Evolutionary conservation across 2,888 invertebrate species (phyloP), one percentile per base, ranked within the genome.

Genomic region (Synergus japonicus): DNA sequence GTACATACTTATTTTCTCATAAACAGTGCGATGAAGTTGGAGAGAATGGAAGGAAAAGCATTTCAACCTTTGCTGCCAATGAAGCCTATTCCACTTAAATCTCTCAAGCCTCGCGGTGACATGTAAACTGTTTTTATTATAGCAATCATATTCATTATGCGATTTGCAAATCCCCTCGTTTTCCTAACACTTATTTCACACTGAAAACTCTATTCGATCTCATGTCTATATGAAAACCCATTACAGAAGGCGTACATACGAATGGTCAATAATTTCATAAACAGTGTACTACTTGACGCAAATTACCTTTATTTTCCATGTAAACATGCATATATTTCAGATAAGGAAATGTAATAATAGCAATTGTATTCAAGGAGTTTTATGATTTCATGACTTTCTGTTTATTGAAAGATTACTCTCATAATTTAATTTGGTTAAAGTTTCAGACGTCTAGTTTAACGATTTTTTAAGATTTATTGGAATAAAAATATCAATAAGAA

Each of bases 1-100:
- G 73, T 58, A 73, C 54, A 73, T 73, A 73, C 73, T 73, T 54
- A 73, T 73, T 73, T 73, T 73, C 73, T n/a, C 73, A 54, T 73
- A 54, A 73, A 73, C 54, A 73, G 54, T 73, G 54, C 54, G 8
- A 69, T 69, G 46, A 10, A 22, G 44, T 69, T 67, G 22, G 46
- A 46, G 67, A 66, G 67, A 67, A 44, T 46, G 18, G 9, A 29
- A 69, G 37, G 37, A 12, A 73, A 69, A 41, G 73, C 54, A 58
- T 54, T 73, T 73, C 54, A 73, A 41, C 54, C 73, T 73, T 73
- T 73, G 41, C 54, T 58, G 54, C 73, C 54, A 54, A 41, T 37
- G 29, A 73, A 54, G 69, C 15, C 46, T 49, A 69, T 69, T 29
- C 49, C 37, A 67, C 29, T 49, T 73, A 4, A 54, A 54, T 29